A percentile compares a stretch with the other conserved stretches of the same genome.
These are phyloP conservation scores for Mythimna lalbum DNA, from an alignment of 2,888 invertebrate species.

Conservation along the genomic window DNA sequence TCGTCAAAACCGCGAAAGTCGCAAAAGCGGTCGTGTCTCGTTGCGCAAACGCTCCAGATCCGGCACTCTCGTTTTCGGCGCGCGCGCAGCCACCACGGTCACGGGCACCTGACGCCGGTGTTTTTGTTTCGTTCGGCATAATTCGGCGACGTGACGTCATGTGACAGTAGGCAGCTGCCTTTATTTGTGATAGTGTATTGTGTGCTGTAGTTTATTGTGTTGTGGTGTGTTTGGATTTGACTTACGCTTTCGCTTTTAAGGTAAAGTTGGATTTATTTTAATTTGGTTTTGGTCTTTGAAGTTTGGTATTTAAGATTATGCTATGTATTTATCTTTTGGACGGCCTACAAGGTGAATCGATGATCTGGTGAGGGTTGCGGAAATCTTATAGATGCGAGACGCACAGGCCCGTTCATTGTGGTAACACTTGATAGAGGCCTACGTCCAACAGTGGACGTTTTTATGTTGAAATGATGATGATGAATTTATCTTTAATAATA, in stretches of 20 bases:
- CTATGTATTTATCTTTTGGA: background rate
- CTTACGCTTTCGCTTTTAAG: constrained; percentile 12
- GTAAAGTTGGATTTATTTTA: constrained; percentile 19
- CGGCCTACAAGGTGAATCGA: too few species aligned
- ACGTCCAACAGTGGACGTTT: too few species aligned
- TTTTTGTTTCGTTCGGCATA: constrained; percentile 64
- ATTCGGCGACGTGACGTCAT: constrained; percentile 61
- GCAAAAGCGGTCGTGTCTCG: constrained; percentile 45
- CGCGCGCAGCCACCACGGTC: constrained; percentile 78
- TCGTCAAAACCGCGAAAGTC: constrained; percentile 60
- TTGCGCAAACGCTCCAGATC: constrained; percentile 79
- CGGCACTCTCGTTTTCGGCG: constrained; percentile 83
- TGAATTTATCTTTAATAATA: too few species aligned
- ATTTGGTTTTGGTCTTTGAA: background rate
- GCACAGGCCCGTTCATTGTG: too few species aligned
- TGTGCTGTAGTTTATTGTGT: constrained; percentile 26
- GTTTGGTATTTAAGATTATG: background rate
- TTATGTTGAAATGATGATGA: too few species aligned
- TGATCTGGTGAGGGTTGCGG: too few species aligned
- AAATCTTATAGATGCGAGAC: too few species aligned
- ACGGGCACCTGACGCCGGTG: constrained; percentile 77
- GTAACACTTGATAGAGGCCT: too few species aligned
- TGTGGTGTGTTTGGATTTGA: constrained; percentile 22
- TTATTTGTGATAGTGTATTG: constrained; percentile 48
- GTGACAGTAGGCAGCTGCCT: constrained; percentile 51